A percentile compares a stretch with the other conserved stretches of the same genome.
Conservation (phyloP, 2,113 vertebrate species). For the Phocoena sinus region DNA sequence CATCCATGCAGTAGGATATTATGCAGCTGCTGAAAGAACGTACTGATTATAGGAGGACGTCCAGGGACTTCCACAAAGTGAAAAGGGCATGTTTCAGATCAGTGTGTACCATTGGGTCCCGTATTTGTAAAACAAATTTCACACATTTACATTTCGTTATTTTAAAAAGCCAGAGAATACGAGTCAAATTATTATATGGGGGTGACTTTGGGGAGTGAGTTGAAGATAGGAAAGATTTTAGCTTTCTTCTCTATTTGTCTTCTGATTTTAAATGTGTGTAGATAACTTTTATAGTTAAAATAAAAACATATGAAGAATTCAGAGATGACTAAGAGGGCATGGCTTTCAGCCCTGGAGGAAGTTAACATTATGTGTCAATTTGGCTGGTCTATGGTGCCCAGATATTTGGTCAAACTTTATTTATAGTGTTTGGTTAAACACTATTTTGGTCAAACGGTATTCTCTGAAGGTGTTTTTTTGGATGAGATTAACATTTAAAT, state of each 20-base stretch:
- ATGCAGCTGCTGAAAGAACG: neutral
- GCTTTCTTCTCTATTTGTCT: neutral
- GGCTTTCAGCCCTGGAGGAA: neutral
- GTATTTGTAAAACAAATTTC: neutral
- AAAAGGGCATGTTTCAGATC: neutral
- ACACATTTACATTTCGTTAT: neutral
- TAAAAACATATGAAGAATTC: neutral
- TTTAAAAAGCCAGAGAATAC: neutral
- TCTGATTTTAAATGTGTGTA: constrained; percentile 12
- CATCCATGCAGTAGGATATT: neutral
- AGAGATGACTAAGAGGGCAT: neutral
- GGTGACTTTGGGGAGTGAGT: neutral
- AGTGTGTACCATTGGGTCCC: neutral
- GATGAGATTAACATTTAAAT: neutral
- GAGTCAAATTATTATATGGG: neutral
- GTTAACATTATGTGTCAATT: neutral
- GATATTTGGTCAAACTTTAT: neutral
- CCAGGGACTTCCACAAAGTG: neutral
- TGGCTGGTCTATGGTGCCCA: neutral
- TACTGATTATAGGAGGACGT: neutral
- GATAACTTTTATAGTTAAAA: neutral
- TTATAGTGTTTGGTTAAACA: neutral
- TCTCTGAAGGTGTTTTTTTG: neutral
- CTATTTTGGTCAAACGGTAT: neutral
- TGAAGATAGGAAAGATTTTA: neutral